A percentile compares a stretch with the other conserved stretches of the same genome.
phyloP scores from a whole-genome alignment of 2,113 vertebrate species.

The Nothobranchius kuhntae region DNA sequence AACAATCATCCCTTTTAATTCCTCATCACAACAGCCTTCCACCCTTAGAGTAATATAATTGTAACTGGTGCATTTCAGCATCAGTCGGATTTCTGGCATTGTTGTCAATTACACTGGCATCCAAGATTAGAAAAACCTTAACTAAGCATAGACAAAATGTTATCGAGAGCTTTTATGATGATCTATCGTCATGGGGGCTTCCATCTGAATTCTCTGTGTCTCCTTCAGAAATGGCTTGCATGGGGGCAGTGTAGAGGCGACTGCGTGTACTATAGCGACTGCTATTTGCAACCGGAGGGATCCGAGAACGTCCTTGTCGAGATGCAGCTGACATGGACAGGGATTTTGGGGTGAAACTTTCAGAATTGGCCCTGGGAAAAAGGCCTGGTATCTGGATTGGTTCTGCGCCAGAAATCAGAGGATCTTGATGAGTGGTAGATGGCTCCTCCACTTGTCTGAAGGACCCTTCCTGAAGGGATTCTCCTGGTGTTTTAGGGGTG shows the following conservation, averaged over 20 bases:
- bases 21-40: slow-evolving; percentile 38
- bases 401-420: slow-evolving; percentile 59
- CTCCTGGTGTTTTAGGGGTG: slow-evolving; percentile 88
- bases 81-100: slow-evolving; percentile 14
- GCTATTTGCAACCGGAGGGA: slow-evolving; percentile 93
- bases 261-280: slow-evolving; percentile 97
- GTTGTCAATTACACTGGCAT: slow-evolving; percentile 27
- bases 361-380: slow-evolving; percentile 85
- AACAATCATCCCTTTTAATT: slow-evolving; percentile 35
- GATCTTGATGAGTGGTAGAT: slow-evolving; percentile 56
- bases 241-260: slow-evolving; percentile 93
- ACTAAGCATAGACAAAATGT: slow-evolving; percentile 38
- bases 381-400: slow-evolving; percentile 76
- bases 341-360: slow-evolving; percentile 91
- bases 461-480: slow-evolving; percentile 61
- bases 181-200: slow-evolving; percentile 96
- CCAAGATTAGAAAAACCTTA: slow-evolving; percentile 42
- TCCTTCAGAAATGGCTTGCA: slow-evolving; percentile 98
- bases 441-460: slow-evolving; percentile 82
- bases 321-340: slow-evolving; percentile 88
- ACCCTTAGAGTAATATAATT: slow-evolving; percentile 30
- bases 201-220: slow-evolving; percentile 98
- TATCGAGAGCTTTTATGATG: slow-evolving; percentile 83
- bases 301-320: slow-evolving; percentile 91
- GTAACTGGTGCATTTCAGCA: too few relatives aligned